Evolutionary conservation across 2,888 invertebrate species (phyloP).

Genomic region (Neoascia interrupta): DNA sequence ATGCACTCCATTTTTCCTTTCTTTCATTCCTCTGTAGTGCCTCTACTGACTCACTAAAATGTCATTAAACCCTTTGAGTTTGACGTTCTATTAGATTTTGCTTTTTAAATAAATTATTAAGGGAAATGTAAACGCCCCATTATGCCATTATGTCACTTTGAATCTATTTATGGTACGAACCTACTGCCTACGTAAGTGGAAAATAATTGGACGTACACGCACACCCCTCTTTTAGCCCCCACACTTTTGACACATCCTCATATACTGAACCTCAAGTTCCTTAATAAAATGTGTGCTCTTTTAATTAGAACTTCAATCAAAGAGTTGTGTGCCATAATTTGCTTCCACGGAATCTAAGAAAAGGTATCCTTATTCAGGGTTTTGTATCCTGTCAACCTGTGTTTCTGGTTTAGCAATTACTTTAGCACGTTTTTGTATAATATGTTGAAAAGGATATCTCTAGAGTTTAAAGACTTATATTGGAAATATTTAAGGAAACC

Average conservation of each 20-base stretch:
- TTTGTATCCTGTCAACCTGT: conserved; percentile 16
- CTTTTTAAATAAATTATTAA: too few species aligned
- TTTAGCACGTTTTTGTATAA: neutral
- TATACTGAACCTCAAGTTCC: neutral
- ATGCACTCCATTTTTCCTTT: too few species aligned
- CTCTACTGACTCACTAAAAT: too few species aligned
- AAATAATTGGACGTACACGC: neutral
- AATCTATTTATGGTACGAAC: too few species aligned
- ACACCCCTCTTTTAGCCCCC: neutral
- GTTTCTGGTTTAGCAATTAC: conserved; percentile 10
- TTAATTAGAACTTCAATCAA: conserved; percentile 21
- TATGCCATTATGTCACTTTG: too few species aligned
- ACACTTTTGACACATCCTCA: neutral
- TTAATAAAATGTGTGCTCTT: too few species aligned
- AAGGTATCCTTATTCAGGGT: neutral
- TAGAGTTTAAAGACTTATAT: neutral
- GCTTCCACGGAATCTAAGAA: neutral
- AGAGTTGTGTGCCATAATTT: neutral
- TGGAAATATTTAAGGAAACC: neutral
- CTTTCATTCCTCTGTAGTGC: too few species aligned
- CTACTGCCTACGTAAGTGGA: conserved; percentile 5
- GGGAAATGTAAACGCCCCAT: too few species aligned
- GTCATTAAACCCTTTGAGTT: too few species aligned
- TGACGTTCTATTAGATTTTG: too few species aligned
- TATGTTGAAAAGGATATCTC: neutral